Conservation (phyloP, 2,888 invertebrate genomes). For the Synanthedon vespiformis region DNA sequence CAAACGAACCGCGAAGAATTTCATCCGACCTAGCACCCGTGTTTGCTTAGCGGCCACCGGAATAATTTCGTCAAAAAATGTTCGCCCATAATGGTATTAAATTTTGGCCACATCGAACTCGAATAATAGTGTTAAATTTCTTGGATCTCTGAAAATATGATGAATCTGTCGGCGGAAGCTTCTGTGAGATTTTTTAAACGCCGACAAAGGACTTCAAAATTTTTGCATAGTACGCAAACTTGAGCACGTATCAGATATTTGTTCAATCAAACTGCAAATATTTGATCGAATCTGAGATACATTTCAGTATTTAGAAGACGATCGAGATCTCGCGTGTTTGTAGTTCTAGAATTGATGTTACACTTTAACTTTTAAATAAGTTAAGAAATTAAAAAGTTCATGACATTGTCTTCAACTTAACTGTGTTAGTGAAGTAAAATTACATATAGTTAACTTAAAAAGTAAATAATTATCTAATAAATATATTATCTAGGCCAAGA, state of each 20-base stretch:
- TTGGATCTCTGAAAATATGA: constrained; percentile 50
- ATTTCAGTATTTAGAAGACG: neutral
- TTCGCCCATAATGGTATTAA: constrained; percentile 48
- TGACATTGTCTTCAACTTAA: too few species aligned
- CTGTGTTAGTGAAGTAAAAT: too few species aligned
- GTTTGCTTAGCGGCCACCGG: constrained; percentile 58
- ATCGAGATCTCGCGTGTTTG: too few species aligned
- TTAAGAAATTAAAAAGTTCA: too few species aligned
- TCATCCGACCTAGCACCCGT: constrained; percentile 37
- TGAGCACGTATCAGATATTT: neutral
- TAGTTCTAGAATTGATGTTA: too few species aligned
- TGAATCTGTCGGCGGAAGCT: constrained; percentile 49
- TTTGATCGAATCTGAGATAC: neutral
- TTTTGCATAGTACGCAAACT: neutral
- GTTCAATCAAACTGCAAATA: neutral
- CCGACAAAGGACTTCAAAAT: neutral
- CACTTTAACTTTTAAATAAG: too few species aligned
- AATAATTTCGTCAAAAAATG: constrained; percentile 27
- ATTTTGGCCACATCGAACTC: constrained; percentile 37
- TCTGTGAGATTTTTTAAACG: constrained; percentile 24
- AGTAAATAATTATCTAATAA: too few species aligned
- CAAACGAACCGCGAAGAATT: constrained; percentile 61
- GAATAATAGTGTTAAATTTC: constrained; percentile 66
- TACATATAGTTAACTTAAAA: too few species aligned
- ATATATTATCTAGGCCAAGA: too few species aligned